These are phyloP conservation scores for Oscheius myriophilus DNA, from an alignment of 2,888 invertebrate species.

Conservation along the genomic window DNA sequence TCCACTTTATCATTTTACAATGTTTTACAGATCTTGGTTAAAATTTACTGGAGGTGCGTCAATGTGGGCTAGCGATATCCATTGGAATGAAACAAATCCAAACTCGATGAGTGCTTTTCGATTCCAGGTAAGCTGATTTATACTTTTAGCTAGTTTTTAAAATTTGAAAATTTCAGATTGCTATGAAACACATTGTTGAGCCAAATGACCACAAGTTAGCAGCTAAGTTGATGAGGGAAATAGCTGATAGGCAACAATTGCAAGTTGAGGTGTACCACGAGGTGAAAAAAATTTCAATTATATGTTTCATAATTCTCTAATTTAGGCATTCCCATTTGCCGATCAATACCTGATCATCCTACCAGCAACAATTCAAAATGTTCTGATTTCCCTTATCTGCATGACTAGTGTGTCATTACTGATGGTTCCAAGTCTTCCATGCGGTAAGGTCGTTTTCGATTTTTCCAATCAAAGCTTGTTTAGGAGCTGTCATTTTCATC, in stretches of 20 bases:
- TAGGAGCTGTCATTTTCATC: constrained; percentile 91
- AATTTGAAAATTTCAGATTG: constrained; percentile 60
- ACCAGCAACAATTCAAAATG: constrained; percentile 75
- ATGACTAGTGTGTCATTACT: constrained; percentile 94
- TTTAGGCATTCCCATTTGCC: constrained; percentile 68
- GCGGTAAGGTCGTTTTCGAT: constrained; percentile 49
- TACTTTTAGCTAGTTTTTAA: neutral
- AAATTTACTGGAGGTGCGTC: constrained; percentile 66
- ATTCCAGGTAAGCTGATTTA: constrained; percentile 53
- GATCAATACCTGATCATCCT: constrained; percentile 70
- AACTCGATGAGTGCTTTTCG: constrained; percentile 54
- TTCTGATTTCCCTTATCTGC: constrained; percentile 81
- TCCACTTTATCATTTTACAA: neutral
- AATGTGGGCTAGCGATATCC: constrained; percentile 67
- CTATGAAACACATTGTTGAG: constrained; percentile 68
- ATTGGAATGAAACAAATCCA: constrained; percentile 53
- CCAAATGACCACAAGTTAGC: constrained; percentile 69
- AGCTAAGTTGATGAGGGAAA: constrained; percentile 59
- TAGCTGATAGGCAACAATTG: constrained; percentile 64
- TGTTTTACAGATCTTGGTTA: constrained; percentile 60
- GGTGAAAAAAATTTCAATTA: constrained; percentile 13
- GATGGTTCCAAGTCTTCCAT: constrained; percentile 80
- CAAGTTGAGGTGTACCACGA: constrained; percentile 50
- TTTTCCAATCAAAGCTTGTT: no score
- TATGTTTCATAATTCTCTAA: neutral